phyloP scores from a whole-genome alignment of 1,140 invertebrate genomes.

The Zaprionus camerounensis region DNA sequence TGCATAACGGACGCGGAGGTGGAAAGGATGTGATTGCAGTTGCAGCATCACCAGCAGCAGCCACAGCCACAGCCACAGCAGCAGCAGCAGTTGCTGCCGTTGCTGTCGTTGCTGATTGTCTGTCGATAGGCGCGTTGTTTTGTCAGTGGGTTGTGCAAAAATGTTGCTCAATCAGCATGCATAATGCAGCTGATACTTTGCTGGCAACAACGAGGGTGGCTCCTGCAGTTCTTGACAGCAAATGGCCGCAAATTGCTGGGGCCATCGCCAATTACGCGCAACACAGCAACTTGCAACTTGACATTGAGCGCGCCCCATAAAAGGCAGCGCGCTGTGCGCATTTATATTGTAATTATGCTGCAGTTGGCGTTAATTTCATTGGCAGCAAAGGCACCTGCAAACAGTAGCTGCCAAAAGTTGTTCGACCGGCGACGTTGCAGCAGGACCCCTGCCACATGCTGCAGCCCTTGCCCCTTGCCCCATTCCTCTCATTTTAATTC shows the following conservation, averaged over 20 bases:
- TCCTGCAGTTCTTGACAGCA: constrained; percentile 31
- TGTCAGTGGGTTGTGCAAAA: constrained; percentile 80
- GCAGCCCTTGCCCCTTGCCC: neutral
- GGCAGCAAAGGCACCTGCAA: constrained; percentile 63
- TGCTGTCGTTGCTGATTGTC: constrained; percentile 71
- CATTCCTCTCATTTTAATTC: constrained; percentile 76
- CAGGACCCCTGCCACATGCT: constrained; percentile 11
- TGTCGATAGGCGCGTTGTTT: constrained; percentile 80
- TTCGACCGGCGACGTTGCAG: constrained; percentile 2
- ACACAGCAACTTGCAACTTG: constrained; percentile 46
- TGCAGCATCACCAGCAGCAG: constrained; percentile 23
- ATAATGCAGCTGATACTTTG: constrained; percentile 69
- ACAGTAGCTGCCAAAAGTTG: constrained; percentile 52
- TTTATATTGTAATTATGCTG: constrained; percentile 81
- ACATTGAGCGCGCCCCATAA: constrained; percentile 70
- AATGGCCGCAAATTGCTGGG: constrained; percentile 53
- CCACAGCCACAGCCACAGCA: constrained; percentile 31
- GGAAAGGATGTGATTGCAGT: constrained; percentile 79
- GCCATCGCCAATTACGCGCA: constrained; percentile 55
- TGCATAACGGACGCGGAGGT: constrained; percentile 82
- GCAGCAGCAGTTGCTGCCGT: constrained; percentile 40
- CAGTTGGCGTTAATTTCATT: constrained; percentile 78
- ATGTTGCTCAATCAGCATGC: constrained; percentile 82
- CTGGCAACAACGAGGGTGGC: constrained; percentile 64
- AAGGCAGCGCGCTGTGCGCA: constrained; percentile 64